Base-by-base conservation (phyloP, 1,140 invertebrate species). In the Epicauta chinensis region DNA sequence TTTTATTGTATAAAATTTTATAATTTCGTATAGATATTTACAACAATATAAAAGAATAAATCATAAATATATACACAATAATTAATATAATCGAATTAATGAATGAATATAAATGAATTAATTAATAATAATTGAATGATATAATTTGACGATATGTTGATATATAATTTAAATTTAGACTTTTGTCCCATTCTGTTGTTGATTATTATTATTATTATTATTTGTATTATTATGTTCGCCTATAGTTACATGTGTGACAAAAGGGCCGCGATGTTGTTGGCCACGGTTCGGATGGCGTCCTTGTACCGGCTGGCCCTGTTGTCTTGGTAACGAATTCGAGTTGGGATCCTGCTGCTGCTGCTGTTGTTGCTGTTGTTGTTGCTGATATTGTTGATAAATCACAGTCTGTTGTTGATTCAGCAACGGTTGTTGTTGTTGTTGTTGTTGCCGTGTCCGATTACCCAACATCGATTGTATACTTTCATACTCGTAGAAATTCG, bases 401-500 rank as follows among this genome's bases (percentile, higher is more conserved):
- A 23, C 23, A 23, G 23, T 23, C 23, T 23, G 23, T 23, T 23
- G 23, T 23, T 23, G 23, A 7, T 23, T 23, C 23, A 7, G 23
- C 23, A 7, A 48, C 35, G 46, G 7, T 5, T 34, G 12, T 53
- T 54, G 31, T 48, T 16, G 17, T 5, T 46, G 51, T 35, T 46
- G 7, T 5, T 34, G 12, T 53, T 54, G 31, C 50, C 29, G 17
- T 5, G 0, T 23, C 23, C 58, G 51, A 16, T 50, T 56, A 50
- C 70, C 66, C 47, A 78, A 64, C 13, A 75, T 65, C 3, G 73
- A 80, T 60, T 86, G 83, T 12, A 86, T 80, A 56, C 78, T 86
- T 66, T 90, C 87, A 68, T 90, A 90, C 70, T 90, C 87, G 65
- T 87, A 89, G 70, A 83, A 89, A 69, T 87, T 89, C 55, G 86